Conservation (phyloP, 2,113 vertebrate species). For the Nycticebus coucang region DNA sequence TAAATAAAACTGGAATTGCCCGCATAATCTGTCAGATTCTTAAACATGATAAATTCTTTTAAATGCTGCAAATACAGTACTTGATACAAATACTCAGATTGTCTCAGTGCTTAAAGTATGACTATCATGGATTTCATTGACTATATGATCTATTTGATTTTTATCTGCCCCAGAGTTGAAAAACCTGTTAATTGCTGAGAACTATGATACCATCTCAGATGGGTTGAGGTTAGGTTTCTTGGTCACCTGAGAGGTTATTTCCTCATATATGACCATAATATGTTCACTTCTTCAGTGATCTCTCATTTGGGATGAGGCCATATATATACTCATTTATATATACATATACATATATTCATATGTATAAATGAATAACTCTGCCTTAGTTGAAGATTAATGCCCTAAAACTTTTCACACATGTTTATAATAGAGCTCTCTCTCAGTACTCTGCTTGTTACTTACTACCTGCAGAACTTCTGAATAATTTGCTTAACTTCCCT, state of each 20-base stretch:
- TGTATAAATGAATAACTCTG: background rate
- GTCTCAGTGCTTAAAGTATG: background rate
- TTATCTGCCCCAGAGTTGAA: background rate
- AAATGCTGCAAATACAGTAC: background rate
- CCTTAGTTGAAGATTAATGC: background rate
- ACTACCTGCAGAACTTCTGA: background rate
- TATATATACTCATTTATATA: no score
- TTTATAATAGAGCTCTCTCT: background rate
- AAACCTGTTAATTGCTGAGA: background rate
- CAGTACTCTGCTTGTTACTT: background rate
- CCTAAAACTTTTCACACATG: background rate
- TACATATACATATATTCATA: no score
- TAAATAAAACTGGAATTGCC: background rate
- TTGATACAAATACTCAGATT: background rate
- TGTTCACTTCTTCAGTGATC: background rate
- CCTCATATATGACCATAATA: background rate
- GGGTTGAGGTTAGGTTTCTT: background rate
- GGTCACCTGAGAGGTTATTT: background rate
- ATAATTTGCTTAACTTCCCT: background rate
- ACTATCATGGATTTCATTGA: background rate
- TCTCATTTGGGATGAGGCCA: background rate
- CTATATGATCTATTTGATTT: background rate
- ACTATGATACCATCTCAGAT: background rate
- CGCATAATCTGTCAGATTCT: background rate
- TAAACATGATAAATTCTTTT: background rate